phyloP scores from a whole-genome alignment of 2,888 invertebrate species.

The Amphimallon solstitiale region DNA sequence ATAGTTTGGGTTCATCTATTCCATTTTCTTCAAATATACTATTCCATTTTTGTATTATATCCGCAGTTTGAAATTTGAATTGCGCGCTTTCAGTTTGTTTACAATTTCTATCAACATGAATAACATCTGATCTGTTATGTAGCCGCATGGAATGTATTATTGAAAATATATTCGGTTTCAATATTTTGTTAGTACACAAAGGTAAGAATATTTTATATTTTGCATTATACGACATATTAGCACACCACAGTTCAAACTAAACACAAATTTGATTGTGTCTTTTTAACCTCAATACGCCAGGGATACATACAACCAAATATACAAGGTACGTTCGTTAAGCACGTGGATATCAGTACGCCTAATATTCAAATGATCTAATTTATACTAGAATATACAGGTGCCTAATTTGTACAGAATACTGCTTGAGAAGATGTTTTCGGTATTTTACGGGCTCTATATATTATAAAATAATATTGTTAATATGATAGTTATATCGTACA shows the following conservation, averaged over 20 bases:
- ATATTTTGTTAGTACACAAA: too few species aligned
- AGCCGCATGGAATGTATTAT: too few species aligned
- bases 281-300: not conserved
- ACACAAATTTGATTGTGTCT: too few species aligned
- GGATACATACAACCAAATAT: not conserved
- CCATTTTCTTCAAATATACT: slow-evolving; percentile 62
- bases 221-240: too few species aligned
- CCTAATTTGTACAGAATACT: not conserved
- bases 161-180: too few species aligned
- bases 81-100: slow-evolving; percentile 5
- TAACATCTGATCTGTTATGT: not conserved
- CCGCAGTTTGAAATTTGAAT: slow-evolving; percentile 8
- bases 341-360: not conserved
- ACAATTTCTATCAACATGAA: not conserved
- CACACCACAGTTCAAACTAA: too few species aligned
- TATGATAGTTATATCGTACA: too few species aligned
- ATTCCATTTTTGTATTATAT: slow-evolving; percentile 60
- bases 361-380: not conserved
- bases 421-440: too few species aligned
- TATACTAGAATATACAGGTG: too few species aligned
- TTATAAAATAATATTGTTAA: too few species aligned
- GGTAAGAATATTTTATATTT: too few species aligned
- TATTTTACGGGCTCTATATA: too few species aligned
- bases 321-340: not conserved
- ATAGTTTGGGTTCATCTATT: slow-evolving; percentile 67